phyloP scores from a whole-genome alignment of 2,888 invertebrate genomes.

The Dyspetes luteomarginatus region DNA sequence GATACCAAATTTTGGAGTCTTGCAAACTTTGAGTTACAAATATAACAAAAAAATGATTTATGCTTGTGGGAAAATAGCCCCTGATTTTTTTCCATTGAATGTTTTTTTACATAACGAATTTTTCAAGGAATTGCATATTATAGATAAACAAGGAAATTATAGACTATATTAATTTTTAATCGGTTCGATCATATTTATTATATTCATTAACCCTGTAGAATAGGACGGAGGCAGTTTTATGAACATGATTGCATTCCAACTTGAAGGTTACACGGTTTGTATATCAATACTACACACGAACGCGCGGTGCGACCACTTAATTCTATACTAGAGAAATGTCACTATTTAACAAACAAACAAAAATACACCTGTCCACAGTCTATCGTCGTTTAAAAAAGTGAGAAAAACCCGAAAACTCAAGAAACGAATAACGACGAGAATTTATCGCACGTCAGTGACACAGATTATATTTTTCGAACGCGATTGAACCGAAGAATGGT shows the following conservation, averaged over 20 bases:
- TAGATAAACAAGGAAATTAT: not conserved
- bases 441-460: slow-evolving; percentile 25
- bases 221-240: slow-evolving; percentile 37
- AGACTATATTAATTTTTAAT: not conserved
- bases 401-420: not conserved
- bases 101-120: too few species aligned
- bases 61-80: too few species aligned
- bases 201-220: slow-evolving; percentile 7
- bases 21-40: too few species aligned
- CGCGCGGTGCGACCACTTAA: not conserved
- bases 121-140: too few species aligned
- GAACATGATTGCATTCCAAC: slow-evolving; percentile 32
- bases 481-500: not conserved
- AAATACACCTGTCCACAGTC: too few species aligned
- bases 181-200: not conserved
- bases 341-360: not conserved
- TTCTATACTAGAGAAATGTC: not conserved
- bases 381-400: too few species aligned
- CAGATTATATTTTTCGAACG: slow-evolving; percentile 33
- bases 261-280: slow-evolving; percentile 42
- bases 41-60: too few species aligned
- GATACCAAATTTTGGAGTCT: too few species aligned
- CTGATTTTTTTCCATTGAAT: too few species aligned
- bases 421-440: slow-evolving; percentile 3
- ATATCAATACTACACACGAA: not conserved